A percentile compares a stretch with the other conserved stretches of the same genome.
Evolutionary conservation across 2,797 vertebrate species (phyloP).

Genomic region (Potorous gilbertii): DNA sequence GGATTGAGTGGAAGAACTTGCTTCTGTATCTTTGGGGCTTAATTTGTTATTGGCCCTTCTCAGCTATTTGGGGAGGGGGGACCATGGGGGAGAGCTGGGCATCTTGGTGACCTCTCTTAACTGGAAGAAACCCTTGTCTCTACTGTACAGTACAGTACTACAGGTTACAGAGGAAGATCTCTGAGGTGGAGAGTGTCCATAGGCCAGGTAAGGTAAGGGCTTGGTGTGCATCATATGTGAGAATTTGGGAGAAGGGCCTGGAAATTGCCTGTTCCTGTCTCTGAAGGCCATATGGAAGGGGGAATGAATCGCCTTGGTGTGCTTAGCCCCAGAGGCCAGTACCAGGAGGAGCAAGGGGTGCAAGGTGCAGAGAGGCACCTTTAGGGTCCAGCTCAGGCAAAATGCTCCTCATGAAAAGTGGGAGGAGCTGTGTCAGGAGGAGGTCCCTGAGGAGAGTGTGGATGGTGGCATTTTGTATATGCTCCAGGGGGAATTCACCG

Average conservation of each 20-base stretch:
- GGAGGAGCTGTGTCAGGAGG: background rate
- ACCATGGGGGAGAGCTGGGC: background rate
- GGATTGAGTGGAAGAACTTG: background rate
- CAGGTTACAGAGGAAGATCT: background rate
- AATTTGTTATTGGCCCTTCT: background rate
- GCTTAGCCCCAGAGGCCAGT: background rate
- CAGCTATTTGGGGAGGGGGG: background rate
- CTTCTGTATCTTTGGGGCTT: background rate
- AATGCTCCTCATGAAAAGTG: background rate
- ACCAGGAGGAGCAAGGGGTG: background rate
- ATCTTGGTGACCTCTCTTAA: background rate
- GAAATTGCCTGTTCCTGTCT: background rate
- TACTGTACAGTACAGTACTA: background rate
- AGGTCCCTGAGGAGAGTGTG: background rate
- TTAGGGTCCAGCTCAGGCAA: background rate
- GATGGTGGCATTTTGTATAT: too few species aligned
- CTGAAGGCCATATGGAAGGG: background rate
- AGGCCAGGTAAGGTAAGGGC: background rate
- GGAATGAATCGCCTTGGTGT: background rate
- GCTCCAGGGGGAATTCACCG: too few species aligned
- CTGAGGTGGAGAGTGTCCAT: background rate
- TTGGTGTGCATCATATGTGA: background rate
- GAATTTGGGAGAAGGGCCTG: background rate
- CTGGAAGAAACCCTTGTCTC: background rate
- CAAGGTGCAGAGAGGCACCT: background rate